Evolutionary conservation across 64 coral and sea anemone species (phyloP), one percentile per base, ranked within the genome.

Genomic region (Montipora capricornis): DNA sequence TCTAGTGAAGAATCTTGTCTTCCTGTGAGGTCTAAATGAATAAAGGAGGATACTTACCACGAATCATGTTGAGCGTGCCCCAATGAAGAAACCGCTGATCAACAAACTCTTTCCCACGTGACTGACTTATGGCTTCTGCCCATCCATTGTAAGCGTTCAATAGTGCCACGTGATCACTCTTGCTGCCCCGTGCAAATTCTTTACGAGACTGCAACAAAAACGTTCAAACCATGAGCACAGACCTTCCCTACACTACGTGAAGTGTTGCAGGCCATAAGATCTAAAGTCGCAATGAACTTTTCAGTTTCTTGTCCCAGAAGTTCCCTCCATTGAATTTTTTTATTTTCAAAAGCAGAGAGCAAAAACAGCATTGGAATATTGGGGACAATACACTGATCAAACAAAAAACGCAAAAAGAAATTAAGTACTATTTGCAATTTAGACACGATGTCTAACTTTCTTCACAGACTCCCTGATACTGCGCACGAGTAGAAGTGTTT

Each of bases 61-160:
- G 74, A 8, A 96, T 96, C 95, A 96, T 96, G 57, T 93, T 96
- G 10, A 96, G 95, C 8, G 95, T 96, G 44, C 95, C 95, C 82
- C 95, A 91, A 51, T 96, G 95, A 75, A 96, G 95, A 64, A 81
- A 96, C 68, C 93, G 84, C 1, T 90, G 91, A 57, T 91, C 71
- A 46, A 88, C 79, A 59, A 93, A 96, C 66, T 96, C 88, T 74
- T 88, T 90, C 37, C 90, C 95, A 19, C 88, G 73, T 12, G 91
- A 77, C 60, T 69, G 88, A 26, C 79, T 93, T 52, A 96, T 64
- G 22, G 92, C 91, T 22, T 96, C 66, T 20, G 81, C 80, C 95
- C 95, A 96, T 22, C 95, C 95, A 86, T 94, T 92, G 79, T 87
- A 96, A 6, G 95, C 95, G 57, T 94, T 96, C 47, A 96, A 78